Base-by-base conservation (phyloP, 92 coral and sea anemone genomes). In the Diadumene lineata region DNA sequence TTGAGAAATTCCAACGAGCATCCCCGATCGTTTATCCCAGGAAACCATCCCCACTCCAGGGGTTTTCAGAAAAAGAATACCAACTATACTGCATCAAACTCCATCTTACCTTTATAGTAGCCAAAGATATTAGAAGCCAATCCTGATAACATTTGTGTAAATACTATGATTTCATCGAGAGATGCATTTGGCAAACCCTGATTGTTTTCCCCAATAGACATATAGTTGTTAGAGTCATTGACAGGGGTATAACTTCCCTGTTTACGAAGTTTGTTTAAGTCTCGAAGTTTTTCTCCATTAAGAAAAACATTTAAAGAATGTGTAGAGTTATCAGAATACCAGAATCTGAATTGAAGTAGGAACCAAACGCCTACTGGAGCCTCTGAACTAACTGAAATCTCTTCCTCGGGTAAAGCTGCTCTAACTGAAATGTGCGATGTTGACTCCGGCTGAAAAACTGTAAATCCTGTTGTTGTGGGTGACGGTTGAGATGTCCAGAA, bases 91-190 rank as follows among this genome's bases (percentile, higher is more conserved):
- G 7, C 1, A 56, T 7, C n/a, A 17, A 33, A n/a, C n/a, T n/a
- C n/a, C n/a, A n/a, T 31, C 44, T 66, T 56, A 82, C 86, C 86
- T 82, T 76, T 58, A 33, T 82, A 82, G 33, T 82, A 82, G 21
- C 16, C 22, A 70, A 68, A 75, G 46, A 82, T 60, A 25, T 56
- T 69, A 75, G 50, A 18, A 24, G 53, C 6, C 17, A n/a, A n/a
- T 43, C 51, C 23, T 2, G 48, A 48, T 51, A 11, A 55, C 58
- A 7, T 29, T 67, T 26, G 64, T 61, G 6, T 31, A 25, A 43
- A 26, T 13, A 82, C 43, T 10, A 82, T 34, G 50, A 75, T 64
- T n/a, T 82, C 86, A 76, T 75, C 82, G 8, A 78, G 13, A 1
- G 74, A 68, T 11, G 86, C 86, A n/a, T 67, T 66, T 1, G 80